Evolutionary conservation across 2,797 vertebrate genomes (phyloP).

Genomic region (Lycodopsis pacificus): DNA sequence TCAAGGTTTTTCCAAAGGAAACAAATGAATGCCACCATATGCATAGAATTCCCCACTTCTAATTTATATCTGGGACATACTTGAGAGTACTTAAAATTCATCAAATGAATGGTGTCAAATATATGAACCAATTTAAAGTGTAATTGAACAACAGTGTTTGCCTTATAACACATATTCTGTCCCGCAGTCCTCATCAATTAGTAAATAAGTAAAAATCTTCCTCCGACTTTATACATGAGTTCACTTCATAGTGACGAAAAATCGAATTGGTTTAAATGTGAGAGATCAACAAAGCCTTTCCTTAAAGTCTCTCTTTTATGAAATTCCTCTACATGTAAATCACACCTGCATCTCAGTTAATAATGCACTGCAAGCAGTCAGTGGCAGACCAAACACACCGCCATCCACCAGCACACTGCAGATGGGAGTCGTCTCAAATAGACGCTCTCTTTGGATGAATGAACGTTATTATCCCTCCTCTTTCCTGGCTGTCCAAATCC

Average conservation of each 20-base stretch:
- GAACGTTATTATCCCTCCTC: conserved; percentile 69
- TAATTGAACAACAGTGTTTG: background rate
- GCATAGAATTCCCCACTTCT: background rate
- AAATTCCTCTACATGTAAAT: background rate
- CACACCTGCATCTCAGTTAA: background rate
- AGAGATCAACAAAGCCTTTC: background rate
- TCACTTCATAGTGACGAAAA: background rate
- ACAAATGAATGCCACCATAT: background rate
- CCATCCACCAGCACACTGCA: conserved; percentile 10
- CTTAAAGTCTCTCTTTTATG: background rate
- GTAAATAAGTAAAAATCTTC: background rate
- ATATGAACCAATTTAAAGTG: background rate
- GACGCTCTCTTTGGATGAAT: conserved; percentile 70
- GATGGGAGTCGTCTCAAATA: conserved; percentile 54
- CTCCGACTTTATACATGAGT: background rate
- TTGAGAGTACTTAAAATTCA: background rate
- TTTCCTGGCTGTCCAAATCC: conserved; percentile 76
- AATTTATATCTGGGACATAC: background rate
- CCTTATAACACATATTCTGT: too few relatives aligned
- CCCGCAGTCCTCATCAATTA: background rate
- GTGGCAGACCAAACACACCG: conserved; percentile 39
- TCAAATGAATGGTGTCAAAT: background rate
- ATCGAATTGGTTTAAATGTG: background rate
- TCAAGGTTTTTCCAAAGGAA: background rate
- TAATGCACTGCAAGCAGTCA: conserved; percentile 12